A percentile compares a stretch with the other conserved stretches of the same genome.
These are phyloP conservation scores for Cantharis nigra DNA, from an alignment of 2,888 invertebrate genomes.

Conservation along the genomic window DNA sequence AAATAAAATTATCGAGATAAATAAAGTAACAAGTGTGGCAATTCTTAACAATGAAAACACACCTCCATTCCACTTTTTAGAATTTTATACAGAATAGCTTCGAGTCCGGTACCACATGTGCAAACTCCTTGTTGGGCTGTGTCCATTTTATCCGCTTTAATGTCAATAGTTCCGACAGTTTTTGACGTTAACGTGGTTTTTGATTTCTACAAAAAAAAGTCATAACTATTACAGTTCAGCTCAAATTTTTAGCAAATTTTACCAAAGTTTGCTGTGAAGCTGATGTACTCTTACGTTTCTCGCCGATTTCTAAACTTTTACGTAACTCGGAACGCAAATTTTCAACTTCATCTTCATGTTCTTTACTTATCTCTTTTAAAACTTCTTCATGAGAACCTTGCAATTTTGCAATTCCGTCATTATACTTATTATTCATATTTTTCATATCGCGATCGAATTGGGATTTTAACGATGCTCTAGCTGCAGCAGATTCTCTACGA, in stretches of 20 bases:
- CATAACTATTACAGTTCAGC: not conserved
- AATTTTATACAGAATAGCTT: conserved; percentile 38
- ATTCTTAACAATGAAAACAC: conserved; percentile 24
- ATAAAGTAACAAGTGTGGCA: conserved; percentile 30
- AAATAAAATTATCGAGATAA: conserved; percentile 7
- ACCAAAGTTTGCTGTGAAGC: not conserved
- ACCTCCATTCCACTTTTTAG: conserved; percentile 45
- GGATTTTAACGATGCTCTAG: conserved; percentile 54
- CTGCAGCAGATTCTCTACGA: conserved; percentile 45
- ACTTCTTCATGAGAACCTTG: conserved; percentile 62
- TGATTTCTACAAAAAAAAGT: conserved; percentile 9
- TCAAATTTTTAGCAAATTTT: not conserved
- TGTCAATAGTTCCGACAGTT: conserved; percentile 17
- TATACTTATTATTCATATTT: conserved; percentile 60
- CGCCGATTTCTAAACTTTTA: conserved; percentile 9
- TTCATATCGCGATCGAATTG: conserved; percentile 62
- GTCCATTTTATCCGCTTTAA: not conserved
- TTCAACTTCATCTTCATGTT: conserved; percentile 61
- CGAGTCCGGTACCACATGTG: conserved; percentile 32
- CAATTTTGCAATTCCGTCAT: conserved; percentile 60
- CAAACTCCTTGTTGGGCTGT: conserved; percentile 22
- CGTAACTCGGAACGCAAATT: conserved; percentile 49
- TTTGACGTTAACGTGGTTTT: not conserved
- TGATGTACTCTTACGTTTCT: not conserved
- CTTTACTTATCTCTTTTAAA: conserved; percentile 56